A percentile compares a stretch with the other conserved stretches of the same genome.
These are phyloP conservation scores for Halocynthia aurantium DNA, from an alignment of 23 tunicate species.

Conservation along the genomic window DNA sequence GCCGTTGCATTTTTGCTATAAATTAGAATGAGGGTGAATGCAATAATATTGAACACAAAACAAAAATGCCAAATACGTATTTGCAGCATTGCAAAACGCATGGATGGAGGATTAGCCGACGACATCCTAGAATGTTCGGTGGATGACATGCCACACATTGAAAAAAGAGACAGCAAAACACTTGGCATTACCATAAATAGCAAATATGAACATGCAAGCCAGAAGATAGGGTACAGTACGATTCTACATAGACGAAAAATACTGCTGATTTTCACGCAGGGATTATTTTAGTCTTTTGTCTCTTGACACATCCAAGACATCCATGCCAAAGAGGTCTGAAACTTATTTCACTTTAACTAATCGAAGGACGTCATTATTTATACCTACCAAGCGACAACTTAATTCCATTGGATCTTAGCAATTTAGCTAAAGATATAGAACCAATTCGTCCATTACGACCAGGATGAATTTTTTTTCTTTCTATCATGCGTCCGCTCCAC, in stretches of 20 bases:
- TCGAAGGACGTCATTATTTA: not conserved
- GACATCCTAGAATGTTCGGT: no score
- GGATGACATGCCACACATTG: no score
- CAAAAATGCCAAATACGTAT: not conserved
- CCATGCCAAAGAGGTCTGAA: no score
- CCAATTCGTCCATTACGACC: not conserved
- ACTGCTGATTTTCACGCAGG: no score
- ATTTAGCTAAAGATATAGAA: slow-evolving; percentile 11
- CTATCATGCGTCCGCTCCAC: slow-evolving; percentile 21
- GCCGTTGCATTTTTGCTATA: slow-evolving; percentile 22
- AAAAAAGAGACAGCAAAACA: no score
- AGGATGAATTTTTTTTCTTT: not conserved
- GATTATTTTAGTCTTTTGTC: no score
- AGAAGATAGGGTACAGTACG: not conserved
- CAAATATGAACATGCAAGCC: not conserved
- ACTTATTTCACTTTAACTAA: no score
- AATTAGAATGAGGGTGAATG: not conserved
- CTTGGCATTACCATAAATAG: not conserved
- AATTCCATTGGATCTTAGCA: slow-evolving; percentile 9
- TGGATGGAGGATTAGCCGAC: no score
- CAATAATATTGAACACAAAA: not conserved
- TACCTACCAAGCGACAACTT: slow-evolving; percentile 18
- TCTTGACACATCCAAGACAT: no score
- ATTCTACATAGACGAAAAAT: no score
- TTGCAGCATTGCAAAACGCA: no score